Evolutionary conservation across 2,888 invertebrate genomes (phyloP), one percentile per base, ranked within the genome.

Genomic region (Lissonota sp.): DNA sequence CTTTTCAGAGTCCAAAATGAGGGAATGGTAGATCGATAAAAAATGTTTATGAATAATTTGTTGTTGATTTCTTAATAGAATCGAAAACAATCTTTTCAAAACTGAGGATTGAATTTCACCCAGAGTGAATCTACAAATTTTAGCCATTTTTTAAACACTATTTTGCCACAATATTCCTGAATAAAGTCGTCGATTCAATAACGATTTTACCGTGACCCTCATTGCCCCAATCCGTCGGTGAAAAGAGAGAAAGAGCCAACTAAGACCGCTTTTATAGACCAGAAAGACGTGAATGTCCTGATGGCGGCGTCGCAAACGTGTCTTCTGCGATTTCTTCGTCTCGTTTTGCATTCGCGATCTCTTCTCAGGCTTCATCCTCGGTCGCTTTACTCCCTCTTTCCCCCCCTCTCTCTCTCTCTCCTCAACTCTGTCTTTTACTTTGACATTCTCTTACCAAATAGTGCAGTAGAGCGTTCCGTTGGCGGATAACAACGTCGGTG

Each of bases 381-480:
- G 7, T 73, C 69, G n/a, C n/a, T 26, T 66, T 57, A 26, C 51
- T 7, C 16, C 6, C n/a, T 44, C 60, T 16, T 57, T 55, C 58
- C n/a, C n/a, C n/a, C n/a, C n/a, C n/a, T 44, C 14, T 44, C 44
- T 42, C 58, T 37, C 16, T 12, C 14, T 12, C 67, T 16, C 10
- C 4, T 44, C 53, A 7, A 4, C 40, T 40, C 12, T 37, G 39
- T 66, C 5, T 26, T 62, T 53, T 6, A 39, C 26, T 8, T 7
- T 70, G 62, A 76, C 80, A 83, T 79, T 83, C 79, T 84, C 90
- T 88, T 87, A 91, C 91, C 91, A 91, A 86, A 91, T 86, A 81
- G 91, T 91, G 87, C 91, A 91, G 88, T 90, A 91, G 83, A 91
- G 88, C 49, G 85, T 82, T 55, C 81, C 78, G 73, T 87, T 88